Conservation (phyloP, 2,797 vertebrate species). For the Scolopax rusticola region DNA sequence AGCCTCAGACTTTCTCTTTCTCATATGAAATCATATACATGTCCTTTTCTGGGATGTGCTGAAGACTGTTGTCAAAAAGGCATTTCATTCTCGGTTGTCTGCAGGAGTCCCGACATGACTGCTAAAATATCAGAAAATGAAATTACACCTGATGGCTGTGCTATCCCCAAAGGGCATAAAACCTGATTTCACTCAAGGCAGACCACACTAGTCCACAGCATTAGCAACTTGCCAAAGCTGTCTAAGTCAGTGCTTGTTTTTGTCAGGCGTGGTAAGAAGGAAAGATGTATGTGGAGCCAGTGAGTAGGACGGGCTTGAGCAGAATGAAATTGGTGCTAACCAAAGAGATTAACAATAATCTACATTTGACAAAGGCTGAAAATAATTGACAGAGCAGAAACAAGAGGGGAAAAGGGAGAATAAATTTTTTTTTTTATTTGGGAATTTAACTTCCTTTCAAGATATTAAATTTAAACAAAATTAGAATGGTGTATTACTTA, state of each 20-base stretch:
- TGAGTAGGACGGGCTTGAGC: not conserved
- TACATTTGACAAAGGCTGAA: not conserved
- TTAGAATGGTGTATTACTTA: not conserved
- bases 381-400: constrained; percentile 39
- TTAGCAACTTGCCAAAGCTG: constrained; percentile 66
- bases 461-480: constrained; percentile 36
- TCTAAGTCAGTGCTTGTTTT: constrained; percentile 61
- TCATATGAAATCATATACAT: constrained; percentile 30
- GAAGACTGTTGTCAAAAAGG: constrained; percentile 65
- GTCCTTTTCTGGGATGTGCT: constrained; percentile 45
- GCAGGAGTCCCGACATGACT: constrained; percentile 39
- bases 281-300: not conserved
- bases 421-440: constrained; percentile 8
- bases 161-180: constrained; percentile 48
- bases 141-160: constrained; percentile 70
- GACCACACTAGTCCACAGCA: constrained; percentile 52
- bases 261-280: constrained; percentile 54
- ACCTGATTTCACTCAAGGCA: constrained; percentile 63
- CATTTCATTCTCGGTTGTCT: constrained; percentile 60
- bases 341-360: constrained; percentile 26
- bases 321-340: constrained; percentile 34
- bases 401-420: not conserved
- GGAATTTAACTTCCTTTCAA: constrained; percentile 29
- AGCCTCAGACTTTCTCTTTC: not conserved
- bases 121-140: constrained; percentile 73